phyloP scores from a whole-genome alignment of 2,113 vertebrate genomes.

The Plecturocebus donacophilus region DNA sequence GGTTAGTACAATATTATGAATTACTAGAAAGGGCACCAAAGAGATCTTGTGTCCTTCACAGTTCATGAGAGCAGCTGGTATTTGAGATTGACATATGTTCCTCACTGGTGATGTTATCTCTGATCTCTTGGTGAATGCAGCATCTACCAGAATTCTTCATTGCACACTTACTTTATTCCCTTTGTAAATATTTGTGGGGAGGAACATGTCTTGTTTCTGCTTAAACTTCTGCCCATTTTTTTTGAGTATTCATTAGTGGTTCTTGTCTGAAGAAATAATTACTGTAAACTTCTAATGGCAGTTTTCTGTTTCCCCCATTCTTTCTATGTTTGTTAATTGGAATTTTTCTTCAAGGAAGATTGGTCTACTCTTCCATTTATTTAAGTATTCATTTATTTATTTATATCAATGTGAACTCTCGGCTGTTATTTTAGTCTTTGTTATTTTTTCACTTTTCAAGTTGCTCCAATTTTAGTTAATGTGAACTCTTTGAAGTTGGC shows the following conservation, averaged over 20 bases:
- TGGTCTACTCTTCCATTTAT: not conserved
- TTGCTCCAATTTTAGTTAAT: not conserved
- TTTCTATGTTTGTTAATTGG: not conserved
- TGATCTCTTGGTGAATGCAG: not conserved
- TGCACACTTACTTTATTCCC: not conserved
- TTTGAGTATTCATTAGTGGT: not conserved
- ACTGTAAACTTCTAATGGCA: not conserved
- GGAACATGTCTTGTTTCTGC: not conserved
- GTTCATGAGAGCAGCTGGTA: not conserved
- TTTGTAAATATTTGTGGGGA: not conserved
- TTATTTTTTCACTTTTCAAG: not conserved
- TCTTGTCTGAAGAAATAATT: not conserved
- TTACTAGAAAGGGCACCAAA: not conserved
- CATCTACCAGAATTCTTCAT: not conserved
- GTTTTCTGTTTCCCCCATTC: not conserved
- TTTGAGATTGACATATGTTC: not conserved
- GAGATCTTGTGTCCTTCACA: not conserved
- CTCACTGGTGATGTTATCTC: not conserved
- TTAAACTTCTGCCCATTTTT: conserved; percentile 27
- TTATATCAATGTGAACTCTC: not conserved
- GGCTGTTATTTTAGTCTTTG: not conserved
- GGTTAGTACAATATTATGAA: not conserved
- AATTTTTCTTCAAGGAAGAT: conserved; percentile 7
- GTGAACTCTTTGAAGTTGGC: not conserved
- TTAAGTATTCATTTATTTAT: not conserved